These are phyloP conservation scores for Dermatemys mawii DNA, from an alignment of 2,113 vertebrate genomes.

Conservation along the genomic window DNA sequence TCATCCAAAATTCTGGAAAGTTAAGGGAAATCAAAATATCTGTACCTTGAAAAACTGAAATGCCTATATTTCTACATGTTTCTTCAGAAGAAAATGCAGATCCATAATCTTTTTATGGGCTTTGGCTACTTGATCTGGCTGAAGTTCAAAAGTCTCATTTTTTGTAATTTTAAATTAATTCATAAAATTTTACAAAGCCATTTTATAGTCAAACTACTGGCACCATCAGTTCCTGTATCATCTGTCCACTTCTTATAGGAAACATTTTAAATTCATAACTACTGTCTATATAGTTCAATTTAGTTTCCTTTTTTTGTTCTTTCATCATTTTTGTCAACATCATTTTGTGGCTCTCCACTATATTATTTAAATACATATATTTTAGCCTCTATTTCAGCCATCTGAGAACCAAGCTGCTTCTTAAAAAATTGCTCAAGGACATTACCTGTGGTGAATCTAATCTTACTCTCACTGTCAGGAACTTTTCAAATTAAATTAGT, in stretches of 20 bases:
- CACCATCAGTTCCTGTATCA: background rate
- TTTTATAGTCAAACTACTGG: background rate
- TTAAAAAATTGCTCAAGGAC: slow-evolving; percentile 62
- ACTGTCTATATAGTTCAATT: slow-evolving; percentile 13
- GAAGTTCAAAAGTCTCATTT: rapidly evolving
- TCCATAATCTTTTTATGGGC: background rate
- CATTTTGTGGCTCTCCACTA: background rate
- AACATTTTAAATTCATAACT: slow-evolving; percentile 12
- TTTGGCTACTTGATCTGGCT: background rate
- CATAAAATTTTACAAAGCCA: background rate
- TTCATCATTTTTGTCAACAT: slow-evolving; percentile 15
- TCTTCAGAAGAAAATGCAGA: background rate
- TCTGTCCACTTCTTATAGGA: background rate
- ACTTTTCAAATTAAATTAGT: slow-evolving; percentile 74
- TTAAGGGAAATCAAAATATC: background rate
- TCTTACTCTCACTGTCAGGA: slow-evolving; percentile 71
- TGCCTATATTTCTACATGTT: background rate
- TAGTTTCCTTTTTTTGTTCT: background rate
- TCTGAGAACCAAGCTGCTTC: slow-evolving; percentile 25
- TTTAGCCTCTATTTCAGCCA: slow-evolving; percentile 23
- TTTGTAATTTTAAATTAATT: background rate
- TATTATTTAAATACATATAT: background rate
- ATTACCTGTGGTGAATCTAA: slow-evolving; percentile 66
- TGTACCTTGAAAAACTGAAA: background rate
- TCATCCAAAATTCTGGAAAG: background rate